These are phyloP conservation scores for Oikopleura vanhoeffeni DNA, from an alignment of 23 tunicate species.

Conservation along the genomic window DNA sequence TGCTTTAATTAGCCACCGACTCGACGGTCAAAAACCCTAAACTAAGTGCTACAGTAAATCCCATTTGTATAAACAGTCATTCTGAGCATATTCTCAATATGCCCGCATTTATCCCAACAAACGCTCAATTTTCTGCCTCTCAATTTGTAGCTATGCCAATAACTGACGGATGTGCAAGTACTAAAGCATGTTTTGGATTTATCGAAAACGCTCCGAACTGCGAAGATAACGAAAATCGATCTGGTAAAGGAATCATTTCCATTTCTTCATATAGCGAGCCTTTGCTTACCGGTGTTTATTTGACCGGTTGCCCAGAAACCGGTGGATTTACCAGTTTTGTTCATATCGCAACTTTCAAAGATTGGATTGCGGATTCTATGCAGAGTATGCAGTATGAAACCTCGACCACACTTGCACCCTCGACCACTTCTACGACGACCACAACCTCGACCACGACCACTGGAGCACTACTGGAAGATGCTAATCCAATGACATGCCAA, in stretches of 20 bases:
- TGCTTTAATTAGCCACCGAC: too few species aligned
- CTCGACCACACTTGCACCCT: not conserved
- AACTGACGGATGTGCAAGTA: not conserved
- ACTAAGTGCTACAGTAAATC: too few species aligned
- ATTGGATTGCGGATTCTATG: not conserved
- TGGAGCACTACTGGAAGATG: not conserved
- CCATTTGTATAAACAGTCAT: too few species aligned
- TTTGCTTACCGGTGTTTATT: not conserved
- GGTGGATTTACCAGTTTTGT: not conserved
- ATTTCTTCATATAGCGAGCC: not conserved
- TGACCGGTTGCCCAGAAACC: not conserved
- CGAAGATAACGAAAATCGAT: not conserved
- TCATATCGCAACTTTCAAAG: not conserved
- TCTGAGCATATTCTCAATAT: too few species aligned
- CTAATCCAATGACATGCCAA: not conserved
- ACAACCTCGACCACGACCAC: not conserved
- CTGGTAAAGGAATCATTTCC: not conserved
- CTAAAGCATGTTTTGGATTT: not conserved
- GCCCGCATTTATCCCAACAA: not conserved
- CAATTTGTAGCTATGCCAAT: not conserved
- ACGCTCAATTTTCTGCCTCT: not conserved
- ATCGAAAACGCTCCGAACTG: not conserved
- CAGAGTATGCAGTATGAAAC: not conserved
- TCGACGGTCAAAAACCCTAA: too few species aligned
- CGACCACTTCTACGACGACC: not conserved